Evolutionary conservation across 2,113 vertebrate species (phyloP).

Genomic region (Leuciscus idus): DNA sequence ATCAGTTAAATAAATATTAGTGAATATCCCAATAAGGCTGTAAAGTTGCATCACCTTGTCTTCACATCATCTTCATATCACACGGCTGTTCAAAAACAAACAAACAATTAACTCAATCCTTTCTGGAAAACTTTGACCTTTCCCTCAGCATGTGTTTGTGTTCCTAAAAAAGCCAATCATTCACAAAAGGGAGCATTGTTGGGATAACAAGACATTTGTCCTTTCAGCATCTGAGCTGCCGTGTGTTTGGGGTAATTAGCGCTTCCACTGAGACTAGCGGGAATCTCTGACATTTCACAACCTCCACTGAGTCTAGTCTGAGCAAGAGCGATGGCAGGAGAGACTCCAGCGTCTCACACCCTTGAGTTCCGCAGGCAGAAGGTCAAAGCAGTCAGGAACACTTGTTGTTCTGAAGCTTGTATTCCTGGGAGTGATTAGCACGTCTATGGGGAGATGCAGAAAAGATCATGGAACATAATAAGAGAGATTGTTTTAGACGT

Average conservation of each 20-base stretch:
- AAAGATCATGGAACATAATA: slow-evolving; percentile 34
- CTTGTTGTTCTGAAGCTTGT: slow-evolving; percentile 56
- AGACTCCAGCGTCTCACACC: background rate
- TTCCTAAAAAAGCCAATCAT: background rate
- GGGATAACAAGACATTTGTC: slow-evolving; percentile 19
- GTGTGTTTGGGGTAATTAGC: slow-evolving; percentile 48
- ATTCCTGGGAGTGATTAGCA: slow-evolving; percentile 65
- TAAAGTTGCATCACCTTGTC: background rate
- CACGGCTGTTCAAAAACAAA: background rate
- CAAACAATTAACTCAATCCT: background rate
- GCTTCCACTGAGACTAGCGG: slow-evolving; percentile 35
- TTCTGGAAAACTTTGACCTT: background rate
- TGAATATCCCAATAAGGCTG: background rate
- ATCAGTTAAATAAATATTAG: background rate
- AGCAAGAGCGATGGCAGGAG: background rate
- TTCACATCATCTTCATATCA: background rate
- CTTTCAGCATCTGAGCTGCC: slow-evolving; percentile 10
- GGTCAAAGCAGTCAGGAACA: slow-evolving; percentile 61
- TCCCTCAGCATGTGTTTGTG: slow-evolving; percentile 9
- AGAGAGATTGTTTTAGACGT: background rate
- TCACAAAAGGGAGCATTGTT: background rate
- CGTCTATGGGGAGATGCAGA: slow-evolving; percentile 52
- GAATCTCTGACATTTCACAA: slow-evolving; percentile 58
- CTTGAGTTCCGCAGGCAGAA: slow-evolving; percentile 60
- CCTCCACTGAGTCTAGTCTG: slow-evolving; percentile 43